These are phyloP conservation scores for Fringilla coelebs DNA, from an alignment of 2,797 vertebrate genomes.

Conservation along the genomic window DNA sequence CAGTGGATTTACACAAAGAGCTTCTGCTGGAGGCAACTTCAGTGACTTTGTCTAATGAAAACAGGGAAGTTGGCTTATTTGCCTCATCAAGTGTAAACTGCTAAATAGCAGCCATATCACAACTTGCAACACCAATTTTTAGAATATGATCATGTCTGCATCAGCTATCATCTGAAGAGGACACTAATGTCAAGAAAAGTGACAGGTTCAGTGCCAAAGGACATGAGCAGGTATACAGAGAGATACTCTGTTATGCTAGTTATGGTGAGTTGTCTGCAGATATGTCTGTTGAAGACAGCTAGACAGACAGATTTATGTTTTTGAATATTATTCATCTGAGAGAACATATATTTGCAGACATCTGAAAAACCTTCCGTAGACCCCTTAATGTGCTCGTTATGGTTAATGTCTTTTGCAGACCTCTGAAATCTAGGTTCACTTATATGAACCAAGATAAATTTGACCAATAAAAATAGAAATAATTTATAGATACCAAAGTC, in stretches of 20 bases:
- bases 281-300: background rate
- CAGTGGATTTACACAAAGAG: background rate
- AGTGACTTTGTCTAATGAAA: background rate
- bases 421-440: background rate
- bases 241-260: background rate
- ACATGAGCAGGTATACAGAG: background rate
- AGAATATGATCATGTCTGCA: background rate
- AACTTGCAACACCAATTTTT: background rate
- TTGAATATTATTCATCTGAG: background rate
- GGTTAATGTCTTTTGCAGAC: background rate
- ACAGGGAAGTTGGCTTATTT: background rate
- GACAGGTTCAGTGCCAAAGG: background rate
- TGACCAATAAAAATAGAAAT: background rate
- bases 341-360: background rate
- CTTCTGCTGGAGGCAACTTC: background rate
- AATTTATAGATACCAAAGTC: background rate
- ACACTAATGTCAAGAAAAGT: background rate
- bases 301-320: background rate
- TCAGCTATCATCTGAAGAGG: background rate
- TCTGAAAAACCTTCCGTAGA: background rate
- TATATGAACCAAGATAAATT: background rate
- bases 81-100: background rate
- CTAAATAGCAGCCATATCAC: background rate
- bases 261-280: background rate
- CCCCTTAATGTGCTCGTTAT: background rate